phyloP scores from a whole-genome alignment of 2,888 invertebrate genomes.

The Rhogogaster chlorosoma region DNA sequence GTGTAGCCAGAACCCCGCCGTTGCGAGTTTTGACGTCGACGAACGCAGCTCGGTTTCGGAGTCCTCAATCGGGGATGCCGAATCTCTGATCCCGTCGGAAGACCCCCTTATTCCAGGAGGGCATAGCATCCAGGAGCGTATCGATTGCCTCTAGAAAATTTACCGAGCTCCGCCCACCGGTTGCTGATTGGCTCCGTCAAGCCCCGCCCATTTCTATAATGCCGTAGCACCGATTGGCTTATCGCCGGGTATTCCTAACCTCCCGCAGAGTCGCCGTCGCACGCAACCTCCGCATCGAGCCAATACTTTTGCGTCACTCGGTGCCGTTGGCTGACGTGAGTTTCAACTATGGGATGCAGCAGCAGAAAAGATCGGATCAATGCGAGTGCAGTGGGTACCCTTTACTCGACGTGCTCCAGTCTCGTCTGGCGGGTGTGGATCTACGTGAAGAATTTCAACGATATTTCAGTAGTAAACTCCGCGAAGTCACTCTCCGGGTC shows the following conservation, averaged over 20 bases:
- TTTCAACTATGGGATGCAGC: not conserved
- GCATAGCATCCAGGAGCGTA: slow-evolving; percentile 39
- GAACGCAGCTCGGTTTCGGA: slow-evolving; percentile 15
- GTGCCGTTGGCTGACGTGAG: not conserved
- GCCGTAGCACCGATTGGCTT: not conserved
- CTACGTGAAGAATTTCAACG: not conserved
- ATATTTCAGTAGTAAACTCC: not conserved
- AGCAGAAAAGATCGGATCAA: slow-evolving; percentile 18
- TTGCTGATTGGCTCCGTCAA: not conserved
- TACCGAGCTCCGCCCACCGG: slow-evolving; percentile 13
- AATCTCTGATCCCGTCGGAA: slow-evolving; percentile 48
- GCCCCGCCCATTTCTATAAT: slow-evolving; percentile 7
- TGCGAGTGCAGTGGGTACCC: not conserved
- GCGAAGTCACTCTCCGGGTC: not conserved
- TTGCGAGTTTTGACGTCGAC: slow-evolving; percentile 3
- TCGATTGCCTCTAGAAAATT: slow-evolving; percentile 23
- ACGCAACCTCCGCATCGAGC: slow-evolving; percentile 32
- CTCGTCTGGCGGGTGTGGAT: not conserved
- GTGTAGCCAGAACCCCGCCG: not conserved
- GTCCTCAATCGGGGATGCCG: slow-evolving; percentile 50
- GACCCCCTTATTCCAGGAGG: slow-evolving; percentile 40
- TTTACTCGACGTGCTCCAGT: not conserved
- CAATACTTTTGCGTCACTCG: slow-evolving; percentile 29
- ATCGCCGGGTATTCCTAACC: not conserved
- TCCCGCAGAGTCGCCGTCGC: slow-evolving; percentile 5